phyloP scores from a whole-genome alignment of 2,797 vertebrate species.

The Trematomus bernacchii region DNA sequence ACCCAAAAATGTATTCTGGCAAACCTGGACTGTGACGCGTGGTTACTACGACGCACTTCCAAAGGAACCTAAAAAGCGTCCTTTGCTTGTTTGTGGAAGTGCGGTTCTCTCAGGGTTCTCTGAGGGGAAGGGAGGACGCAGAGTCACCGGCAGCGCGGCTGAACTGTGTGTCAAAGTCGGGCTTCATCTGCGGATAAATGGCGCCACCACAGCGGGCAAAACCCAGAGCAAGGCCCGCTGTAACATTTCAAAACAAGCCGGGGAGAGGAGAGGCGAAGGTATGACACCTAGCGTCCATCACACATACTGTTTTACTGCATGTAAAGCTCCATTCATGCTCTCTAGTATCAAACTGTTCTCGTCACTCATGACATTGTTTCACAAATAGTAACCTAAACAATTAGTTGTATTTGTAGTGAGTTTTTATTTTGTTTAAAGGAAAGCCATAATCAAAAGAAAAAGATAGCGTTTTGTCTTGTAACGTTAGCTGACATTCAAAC shows the following conservation, averaged over 20 bases:
- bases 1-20: background rate
- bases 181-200: constrained; percentile 15
- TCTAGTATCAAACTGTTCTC: background rate
- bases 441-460: background rate
- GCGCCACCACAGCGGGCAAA: constrained; percentile 8
- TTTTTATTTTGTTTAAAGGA: background rate
- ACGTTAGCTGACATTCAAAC: background rate
- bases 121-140: background rate
- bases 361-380: too few relatives aligned
- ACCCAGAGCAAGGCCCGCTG: background rate
- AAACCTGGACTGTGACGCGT: background rate
- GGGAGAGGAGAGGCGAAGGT: constrained; percentile 47
- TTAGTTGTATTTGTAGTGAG: background rate
- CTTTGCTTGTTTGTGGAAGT: background rate
- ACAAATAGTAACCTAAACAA: background rate
- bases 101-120: constrained; percentile 10
- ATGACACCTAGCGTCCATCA: constrained; percentile 64
- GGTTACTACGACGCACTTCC: background rate
- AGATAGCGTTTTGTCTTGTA: too few relatives aligned
- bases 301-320: background rate
- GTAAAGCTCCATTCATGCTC: background rate
- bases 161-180: background rate
- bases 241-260: background rate
- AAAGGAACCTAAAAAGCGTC: background rate
- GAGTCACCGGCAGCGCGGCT: background rate